Conservation (phyloP, 2,888 invertebrate genomes). For the Panzeria rudis region DNA sequence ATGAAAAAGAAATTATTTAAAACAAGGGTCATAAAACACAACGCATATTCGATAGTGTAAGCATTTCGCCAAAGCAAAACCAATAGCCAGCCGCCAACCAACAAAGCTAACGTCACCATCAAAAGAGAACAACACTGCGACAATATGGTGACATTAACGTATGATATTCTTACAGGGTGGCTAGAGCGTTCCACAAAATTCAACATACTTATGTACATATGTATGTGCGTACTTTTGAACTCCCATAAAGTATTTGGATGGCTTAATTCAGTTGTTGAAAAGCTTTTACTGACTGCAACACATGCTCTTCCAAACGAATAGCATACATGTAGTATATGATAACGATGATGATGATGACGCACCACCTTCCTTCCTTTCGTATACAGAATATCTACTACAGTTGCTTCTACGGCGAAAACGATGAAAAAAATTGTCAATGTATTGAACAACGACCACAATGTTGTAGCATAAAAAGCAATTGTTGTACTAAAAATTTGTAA, state of each 20-base stretch:
- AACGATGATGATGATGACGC: conserved; percentile 40
- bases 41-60: conserved; percentile 27
- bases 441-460: conserved; percentile 39
- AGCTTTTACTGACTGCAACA: conserved; percentile 49
- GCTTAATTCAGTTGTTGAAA: conserved; percentile 52
- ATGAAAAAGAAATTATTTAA: conserved; percentile 2
- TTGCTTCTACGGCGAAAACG: neutral
- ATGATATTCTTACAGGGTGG: neutral
- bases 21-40: conserved; percentile 51
- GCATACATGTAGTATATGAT: conserved; percentile 16
- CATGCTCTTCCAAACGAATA: conserved; percentile 18
- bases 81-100: conserved; percentile 61
- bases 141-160: conserved; percentile 44
- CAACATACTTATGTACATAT: neutral
- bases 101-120: conserved; percentile 27
- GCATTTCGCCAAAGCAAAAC: conserved; percentile 56
- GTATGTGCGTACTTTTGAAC: neutral
- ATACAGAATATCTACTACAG: conserved; percentile 38
- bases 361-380: conserved; percentile 31
- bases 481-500: conserved; percentile 39
- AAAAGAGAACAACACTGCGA: conserved; percentile 18
- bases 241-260: conserved; percentile 25
- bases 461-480: conserved; percentile 18
- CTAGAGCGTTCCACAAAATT: conserved; percentile 23
- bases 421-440: conserved; percentile 22